A percentile compares a stretch with the other conserved stretches of the same genome.
These are phyloP conservation scores for Rotaria macrura DNA, from an alignment of 2,888 invertebrate species.

Conservation along the genomic window DNA sequence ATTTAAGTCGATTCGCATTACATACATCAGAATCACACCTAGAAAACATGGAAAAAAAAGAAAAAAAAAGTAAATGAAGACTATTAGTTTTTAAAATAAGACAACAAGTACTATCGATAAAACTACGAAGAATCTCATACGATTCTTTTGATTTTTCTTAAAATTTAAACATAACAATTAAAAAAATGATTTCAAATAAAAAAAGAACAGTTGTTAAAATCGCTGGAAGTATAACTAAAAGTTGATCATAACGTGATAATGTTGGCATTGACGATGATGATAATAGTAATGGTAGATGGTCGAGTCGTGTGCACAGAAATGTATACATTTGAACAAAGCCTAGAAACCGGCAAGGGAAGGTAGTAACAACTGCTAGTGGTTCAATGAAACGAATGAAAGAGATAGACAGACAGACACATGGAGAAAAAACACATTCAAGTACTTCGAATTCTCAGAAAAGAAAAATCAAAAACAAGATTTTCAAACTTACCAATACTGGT, in stretches of 20 bases:
- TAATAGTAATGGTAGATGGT: not conserved
- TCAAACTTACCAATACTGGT: not conserved
- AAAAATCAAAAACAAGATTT: no score
- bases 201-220: not conserved
- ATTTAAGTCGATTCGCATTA: not conserved
- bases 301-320: not conserved
- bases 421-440: not conserved
- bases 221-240: not conserved
- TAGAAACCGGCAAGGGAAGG: not conserved
- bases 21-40: conserved; percentile 5
- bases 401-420: no score
- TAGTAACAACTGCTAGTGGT: not conserved
- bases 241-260: not conserved
- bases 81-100: no score
- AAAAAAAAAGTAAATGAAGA: no score
- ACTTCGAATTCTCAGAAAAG: not conserved
- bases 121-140: not conserved
- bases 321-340: not conserved
- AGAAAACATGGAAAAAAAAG: not conserved
- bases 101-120: no score
- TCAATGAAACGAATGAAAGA: not conserved
- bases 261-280: not conserved
- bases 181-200: not conserved
- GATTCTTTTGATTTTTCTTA: not conserved
- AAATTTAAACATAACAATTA: not conserved